Base-by-base conservation (phyloP, 2,797 vertebrate species). In the Enteromius paludinosus region DNA sequence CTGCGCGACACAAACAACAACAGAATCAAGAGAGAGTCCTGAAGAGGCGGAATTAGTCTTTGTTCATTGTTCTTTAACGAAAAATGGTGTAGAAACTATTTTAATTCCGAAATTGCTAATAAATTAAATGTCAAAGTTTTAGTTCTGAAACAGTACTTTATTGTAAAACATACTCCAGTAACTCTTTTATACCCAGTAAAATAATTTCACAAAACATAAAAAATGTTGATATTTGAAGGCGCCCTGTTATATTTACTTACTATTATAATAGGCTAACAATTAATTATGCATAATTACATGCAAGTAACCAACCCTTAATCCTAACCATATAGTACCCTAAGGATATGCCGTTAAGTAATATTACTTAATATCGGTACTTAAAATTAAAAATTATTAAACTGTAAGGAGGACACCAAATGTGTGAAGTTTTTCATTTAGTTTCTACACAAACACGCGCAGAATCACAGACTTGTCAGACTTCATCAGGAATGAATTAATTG, bases 1-100 rank as follows among this genome's bases (percentile, higher is more conserved):
- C 98, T 99, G 90, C 0, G 74, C 65, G 23, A 61, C 23, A 61
- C 23, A 61, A 61, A 61, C 25, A 28, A 61, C 20, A 17, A 17
- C 52, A 54, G 20, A 54, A 4, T n/a, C 12, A 28, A 15, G 12
- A 61, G 14, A 61, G 5, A 6, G 12, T 6, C 11, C 23, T 15
- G 14, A 6, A 28, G 12, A 2, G 5, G 11, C 23, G 5, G 5
- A 25, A 59, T 25, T 25, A 59, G n/a, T 12, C 54, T n/a, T n/a
- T n/a, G n/a, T n/a, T n/a, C n/a, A n/a, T n/a, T n/a, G 52, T n/a
- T 56, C 52, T 56, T 56, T 56, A 56, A 56, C 9, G 3, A 30
- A 12, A 59, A 25, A 12, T 5, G 11, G 23, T 5, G 11, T 0
- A 25, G n/a, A 28, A 28, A 61, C 23, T 6, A 28, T 28, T 28